Conservation (phyloP, 1,140 invertebrate genomes). For the Trachelipus rathkii region DNA sequence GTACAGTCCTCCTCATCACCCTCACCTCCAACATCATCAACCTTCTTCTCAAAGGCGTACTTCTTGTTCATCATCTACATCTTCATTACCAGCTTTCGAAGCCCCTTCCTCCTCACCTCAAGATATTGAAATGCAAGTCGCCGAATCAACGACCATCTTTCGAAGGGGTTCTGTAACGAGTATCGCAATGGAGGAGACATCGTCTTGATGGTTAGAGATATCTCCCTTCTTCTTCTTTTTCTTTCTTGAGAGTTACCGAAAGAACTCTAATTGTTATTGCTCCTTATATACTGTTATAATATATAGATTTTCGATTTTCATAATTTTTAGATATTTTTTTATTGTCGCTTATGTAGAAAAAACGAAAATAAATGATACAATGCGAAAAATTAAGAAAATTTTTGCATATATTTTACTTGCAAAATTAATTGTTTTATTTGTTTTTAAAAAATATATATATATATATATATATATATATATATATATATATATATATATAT, state of each 20-base stretch:
- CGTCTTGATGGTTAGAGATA: not conserved
- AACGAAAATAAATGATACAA: too few species aligned
- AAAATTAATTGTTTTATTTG: too few species aligned
- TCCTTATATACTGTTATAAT: too few species aligned
- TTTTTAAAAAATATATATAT: too few species aligned
- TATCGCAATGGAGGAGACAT: not conserved
- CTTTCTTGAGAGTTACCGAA: not conserved
- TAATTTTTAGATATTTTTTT: too few species aligned
- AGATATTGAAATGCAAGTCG: not conserved
- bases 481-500: too few species aligned
- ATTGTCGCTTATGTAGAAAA: too few species aligned
- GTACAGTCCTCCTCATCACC: slow-evolving; percentile 1
- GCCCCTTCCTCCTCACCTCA: not conserved
- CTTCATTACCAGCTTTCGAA: not conserved
- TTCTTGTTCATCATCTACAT: not conserved
- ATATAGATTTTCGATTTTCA: too few species aligned
- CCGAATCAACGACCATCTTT: not conserved
- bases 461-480: too few species aligned
- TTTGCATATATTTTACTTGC: too few species aligned
- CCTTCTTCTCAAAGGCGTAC: not conserved
- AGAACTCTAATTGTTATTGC: too few species aligned
- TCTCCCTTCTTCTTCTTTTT: not conserved
- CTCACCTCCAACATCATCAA: not conserved
- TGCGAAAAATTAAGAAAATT: too few species aligned
- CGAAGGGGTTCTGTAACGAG: not conserved